Evolutionary conservation across 2,888 invertebrate species (phyloP).

Genomic region (Drosophila prostipennis): DNA sequence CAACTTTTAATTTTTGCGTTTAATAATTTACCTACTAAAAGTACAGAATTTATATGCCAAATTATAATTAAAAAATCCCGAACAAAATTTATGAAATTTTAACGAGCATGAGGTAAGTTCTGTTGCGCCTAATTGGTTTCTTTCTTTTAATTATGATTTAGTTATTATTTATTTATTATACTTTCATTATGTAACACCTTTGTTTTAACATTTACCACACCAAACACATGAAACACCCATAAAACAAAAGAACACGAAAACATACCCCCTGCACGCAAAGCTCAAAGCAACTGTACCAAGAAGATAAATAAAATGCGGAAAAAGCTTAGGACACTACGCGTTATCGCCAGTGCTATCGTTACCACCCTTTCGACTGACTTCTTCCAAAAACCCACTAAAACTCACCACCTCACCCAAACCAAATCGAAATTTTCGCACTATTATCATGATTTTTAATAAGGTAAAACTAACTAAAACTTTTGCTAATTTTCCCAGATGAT

Average conservation of each 20-base stretch:
- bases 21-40: constrained; percentile 57
- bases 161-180: constrained; percentile 44
- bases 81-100: constrained; percentile 58
- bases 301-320: constrained; percentile 4
- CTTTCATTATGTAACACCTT: constrained; percentile 50
- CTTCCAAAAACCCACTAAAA: background rate
- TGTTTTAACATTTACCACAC: constrained; percentile 36
- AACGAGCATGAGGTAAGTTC: constrained; percentile 83
- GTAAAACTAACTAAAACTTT: background rate
- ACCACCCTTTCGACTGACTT: constrained; percentile 9
- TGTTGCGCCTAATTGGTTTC: constrained; percentile 80
- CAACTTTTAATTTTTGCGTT: constrained; percentile 73
- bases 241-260: constrained; percentile 17
- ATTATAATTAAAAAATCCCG: constrained; percentile 56
- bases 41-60: constrained; percentile 57
- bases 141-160: constrained; percentile 48
- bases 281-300: constrained; percentile 39
- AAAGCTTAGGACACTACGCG: constrained; percentile 22
- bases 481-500: constrained; percentile 75
- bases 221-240: constrained; percentile 18
- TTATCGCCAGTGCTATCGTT: constrained; percentile 7
- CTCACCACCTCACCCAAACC: constrained; percentile 22
- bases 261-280: constrained; percentile 30
- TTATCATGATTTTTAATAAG: no score
- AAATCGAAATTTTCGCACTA: constrained; percentile 14